Conservation (phyloP, 1,140 invertebrate species). For the Euura saliciscinereae region DNA sequence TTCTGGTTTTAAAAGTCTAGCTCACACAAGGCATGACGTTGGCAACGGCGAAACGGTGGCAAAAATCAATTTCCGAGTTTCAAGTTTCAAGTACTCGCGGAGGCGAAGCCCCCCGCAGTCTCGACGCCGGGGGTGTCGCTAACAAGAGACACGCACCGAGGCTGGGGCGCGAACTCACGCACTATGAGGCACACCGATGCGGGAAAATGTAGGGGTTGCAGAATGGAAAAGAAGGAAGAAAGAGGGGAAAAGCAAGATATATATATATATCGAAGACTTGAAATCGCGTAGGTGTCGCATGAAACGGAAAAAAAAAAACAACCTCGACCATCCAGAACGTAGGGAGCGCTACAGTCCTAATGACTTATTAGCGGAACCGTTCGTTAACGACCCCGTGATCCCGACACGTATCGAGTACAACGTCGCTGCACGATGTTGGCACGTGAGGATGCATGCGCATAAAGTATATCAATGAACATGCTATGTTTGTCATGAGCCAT, state of each 20-base stretch:
- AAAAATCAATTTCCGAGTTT: constrained; percentile 7
- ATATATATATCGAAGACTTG: too few species aligned
- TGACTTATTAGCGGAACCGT: constrained; percentile 55
- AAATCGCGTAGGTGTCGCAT: not conserved
- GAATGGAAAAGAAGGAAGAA: too few species aligned
- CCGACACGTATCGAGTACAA: not conserved
- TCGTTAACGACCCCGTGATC: constrained; percentile 40
- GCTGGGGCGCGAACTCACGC: constrained; percentile 12
- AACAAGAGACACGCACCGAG: constrained; percentile 52
- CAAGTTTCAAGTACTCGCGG: not conserved
- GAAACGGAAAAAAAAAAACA: not conserved
- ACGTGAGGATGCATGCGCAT: too few species aligned
- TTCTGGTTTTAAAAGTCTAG: not conserved
- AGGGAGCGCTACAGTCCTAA: constrained; percentile 35
- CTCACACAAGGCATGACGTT: not conserved
- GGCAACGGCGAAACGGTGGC: not conserved
- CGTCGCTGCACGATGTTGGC: not conserved
- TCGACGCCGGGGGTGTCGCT: constrained; percentile 58
- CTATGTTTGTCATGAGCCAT: too few species aligned
- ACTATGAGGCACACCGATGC: too few species aligned
- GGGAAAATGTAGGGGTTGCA: too few species aligned
- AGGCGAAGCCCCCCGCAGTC: constrained; percentile 3
- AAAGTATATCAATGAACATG: too few species aligned
- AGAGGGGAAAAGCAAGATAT: too few species aligned
- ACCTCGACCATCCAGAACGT: constrained; percentile 17